phyloP scores from a whole-genome alignment of 30 jellyfish, hydroid and myxozoan species.

The Aurelia aurita complex sp. Pacific region DNA sequence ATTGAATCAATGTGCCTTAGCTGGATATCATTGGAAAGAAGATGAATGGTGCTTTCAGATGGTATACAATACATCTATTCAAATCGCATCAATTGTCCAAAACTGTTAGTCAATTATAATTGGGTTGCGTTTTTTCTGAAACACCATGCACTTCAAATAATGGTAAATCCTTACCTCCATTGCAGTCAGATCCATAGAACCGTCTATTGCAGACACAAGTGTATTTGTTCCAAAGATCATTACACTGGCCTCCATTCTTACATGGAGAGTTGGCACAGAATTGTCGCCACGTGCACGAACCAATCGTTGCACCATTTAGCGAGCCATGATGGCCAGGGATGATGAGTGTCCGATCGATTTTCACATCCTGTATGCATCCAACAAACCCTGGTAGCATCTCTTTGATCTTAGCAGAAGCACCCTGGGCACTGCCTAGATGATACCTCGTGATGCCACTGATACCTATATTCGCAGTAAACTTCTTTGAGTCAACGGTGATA shows the following conservation, averaged over 20 bases:
- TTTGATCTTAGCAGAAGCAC: not conserved
- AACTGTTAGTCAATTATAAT: too few species aligned
- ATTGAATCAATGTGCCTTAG: too few species aligned
- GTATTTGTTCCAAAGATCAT: slow-evolving; percentile 40
- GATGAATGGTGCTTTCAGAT: too few species aligned
- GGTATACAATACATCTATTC: too few species aligned
- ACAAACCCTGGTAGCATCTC: slow-evolving; percentile 19
- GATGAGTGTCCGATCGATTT: not conserved
- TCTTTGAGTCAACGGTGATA: slow-evolving; percentile 12
- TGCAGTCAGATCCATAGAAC: slow-evolving; percentile 46
- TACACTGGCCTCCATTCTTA: slow-evolving; percentile 43
- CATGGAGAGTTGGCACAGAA: slow-evolving; percentile 43
- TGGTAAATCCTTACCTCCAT: not conserved
- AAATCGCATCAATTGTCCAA: too few species aligned
- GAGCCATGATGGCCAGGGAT: slow-evolving; percentile 34
- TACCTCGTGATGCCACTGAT: not conserved
- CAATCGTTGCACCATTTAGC: slow-evolving; percentile 34
- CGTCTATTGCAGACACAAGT: slow-evolving; percentile 55
- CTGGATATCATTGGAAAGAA: too few species aligned
- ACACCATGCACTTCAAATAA: too few species aligned
- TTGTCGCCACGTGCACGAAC: slow-evolving; percentile 46
- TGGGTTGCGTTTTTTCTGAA: too few species aligned
- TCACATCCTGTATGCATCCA: slow-evolving; percentile 67
- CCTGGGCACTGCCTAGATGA: slow-evolving; percentile 3
- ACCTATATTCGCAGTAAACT: not conserved